Conservation (phyloP, 1,140 invertebrate genomes). For the Pseudomyrmex gracilis region DNA sequence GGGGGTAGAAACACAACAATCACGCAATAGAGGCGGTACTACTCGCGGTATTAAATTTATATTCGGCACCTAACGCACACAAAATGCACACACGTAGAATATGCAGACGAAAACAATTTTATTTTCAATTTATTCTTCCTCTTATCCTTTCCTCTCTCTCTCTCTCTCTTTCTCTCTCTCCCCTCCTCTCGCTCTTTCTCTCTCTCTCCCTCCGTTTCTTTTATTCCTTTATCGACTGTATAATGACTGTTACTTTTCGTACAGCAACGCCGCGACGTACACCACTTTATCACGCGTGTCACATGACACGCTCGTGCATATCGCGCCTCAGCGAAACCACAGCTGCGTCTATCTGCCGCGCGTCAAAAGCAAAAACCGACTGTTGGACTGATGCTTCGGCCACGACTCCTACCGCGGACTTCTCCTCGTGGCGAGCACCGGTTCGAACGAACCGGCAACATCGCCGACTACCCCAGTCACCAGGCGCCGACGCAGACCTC, state of each 20-base stretch:
- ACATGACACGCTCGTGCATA: slow-evolving; percentile 77
- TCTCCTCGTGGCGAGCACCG: slow-evolving; percentile 73
- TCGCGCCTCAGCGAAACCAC: slow-evolving; percentile 50
- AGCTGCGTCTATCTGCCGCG: slow-evolving; percentile 65
- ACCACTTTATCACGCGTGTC: slow-evolving; percentile 74
- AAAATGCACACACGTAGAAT: neutral
- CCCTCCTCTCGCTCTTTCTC: neutral
- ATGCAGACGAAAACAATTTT: neutral
- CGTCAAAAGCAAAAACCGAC: slow-evolving; percentile 79
- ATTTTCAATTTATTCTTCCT: slow-evolving; percentile 9
- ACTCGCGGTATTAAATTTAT: slow-evolving; percentile 32
- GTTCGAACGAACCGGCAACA: slow-evolving; percentile 52
- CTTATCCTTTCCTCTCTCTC: neutral
- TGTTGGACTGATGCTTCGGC: slow-evolving; percentile 65
- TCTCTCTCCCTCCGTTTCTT: neutral
- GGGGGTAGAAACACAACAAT: slow-evolving; percentile 24
- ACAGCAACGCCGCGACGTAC: slow-evolving; percentile 47
- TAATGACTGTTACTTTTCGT: neutral
- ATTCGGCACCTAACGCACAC: slow-evolving; percentile 28
- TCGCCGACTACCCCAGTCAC: slow-evolving; percentile 37
- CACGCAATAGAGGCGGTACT: slow-evolving; percentile 4
- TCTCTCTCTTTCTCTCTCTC: slow-evolving; percentile 1
- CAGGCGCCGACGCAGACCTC: slow-evolving; percentile 64
- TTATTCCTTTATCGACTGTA: neutral
- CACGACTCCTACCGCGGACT: slow-evolving; percentile 56